Conservation (phyloP, 1,140 invertebrate species). For the Drosophila pseudoobscura region DNA sequence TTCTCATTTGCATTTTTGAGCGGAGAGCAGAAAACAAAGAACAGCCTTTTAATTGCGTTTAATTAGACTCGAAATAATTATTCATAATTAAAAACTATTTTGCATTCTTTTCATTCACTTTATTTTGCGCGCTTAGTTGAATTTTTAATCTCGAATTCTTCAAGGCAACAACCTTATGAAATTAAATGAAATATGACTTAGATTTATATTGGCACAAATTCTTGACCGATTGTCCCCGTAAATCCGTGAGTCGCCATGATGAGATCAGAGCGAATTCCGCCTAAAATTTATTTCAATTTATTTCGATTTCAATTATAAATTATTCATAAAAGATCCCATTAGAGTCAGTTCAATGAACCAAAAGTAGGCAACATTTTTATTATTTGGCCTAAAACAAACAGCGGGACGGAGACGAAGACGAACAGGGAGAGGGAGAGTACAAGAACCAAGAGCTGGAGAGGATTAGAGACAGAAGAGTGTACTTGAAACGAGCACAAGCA, state of each 20-base stretch:
- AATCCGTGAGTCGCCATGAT: conserved; percentile 50
- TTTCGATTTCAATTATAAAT: conserved; percentile 39
- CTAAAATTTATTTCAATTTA: conserved; percentile 7
- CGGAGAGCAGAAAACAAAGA: conserved; percentile 7
- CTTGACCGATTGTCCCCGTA: conserved; percentile 28
- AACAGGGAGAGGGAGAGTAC: neutral
- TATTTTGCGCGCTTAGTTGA: neutral
- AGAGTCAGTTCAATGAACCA: conserved; percentile 70
- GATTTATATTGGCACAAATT: conserved; percentile 29
- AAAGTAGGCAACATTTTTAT: conserved; percentile 74
- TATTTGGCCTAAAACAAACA: conserved; percentile 58
- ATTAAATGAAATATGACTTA: conserved; percentile 25
- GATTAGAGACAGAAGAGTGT: conserved; percentile 17
- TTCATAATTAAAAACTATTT: conserved; percentile 69
- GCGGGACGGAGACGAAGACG: neutral
- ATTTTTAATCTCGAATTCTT: conserved; percentile 12
- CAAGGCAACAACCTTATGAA: conserved; percentile 50
- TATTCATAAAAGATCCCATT: conserved; percentile 35
- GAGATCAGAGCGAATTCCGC: conserved; percentile 44
- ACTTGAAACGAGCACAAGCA: conserved; percentile 50
- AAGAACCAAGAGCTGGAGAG: conserved; percentile 16
- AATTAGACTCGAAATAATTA: conserved; percentile 75
- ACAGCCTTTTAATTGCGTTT: conserved; percentile 69
- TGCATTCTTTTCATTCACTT: conserved; percentile 38
- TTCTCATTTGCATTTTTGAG: conserved; percentile 70